Percentiles rank a stretch among this genome's conserved stretches.
Conservation (phyloP, 2,797 vertebrate genomes). For the Onychomys leucogaster region DNA sequence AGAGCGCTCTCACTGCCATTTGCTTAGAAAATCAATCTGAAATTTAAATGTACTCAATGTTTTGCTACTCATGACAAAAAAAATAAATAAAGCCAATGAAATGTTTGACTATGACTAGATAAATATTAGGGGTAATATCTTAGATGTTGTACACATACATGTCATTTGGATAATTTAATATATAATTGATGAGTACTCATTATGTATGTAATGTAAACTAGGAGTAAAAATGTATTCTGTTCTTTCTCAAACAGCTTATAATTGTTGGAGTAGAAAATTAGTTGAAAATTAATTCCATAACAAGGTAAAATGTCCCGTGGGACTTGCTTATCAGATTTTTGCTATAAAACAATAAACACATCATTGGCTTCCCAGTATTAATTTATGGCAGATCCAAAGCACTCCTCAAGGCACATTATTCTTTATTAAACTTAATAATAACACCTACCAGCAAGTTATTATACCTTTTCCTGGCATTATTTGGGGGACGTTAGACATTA, state of each 20-base stretch:
- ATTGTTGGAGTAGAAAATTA: conserved; percentile 46
- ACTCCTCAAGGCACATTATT: conserved; percentile 60
- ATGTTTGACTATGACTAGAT: not conserved
- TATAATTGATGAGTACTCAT: not conserved
- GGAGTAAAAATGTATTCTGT: conserved; percentile 10
- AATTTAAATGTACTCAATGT: not conserved
- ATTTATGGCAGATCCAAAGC: conserved; percentile 69
- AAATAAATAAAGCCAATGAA: not conserved
- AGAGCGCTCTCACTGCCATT: not conserved
- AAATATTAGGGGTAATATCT: not conserved
- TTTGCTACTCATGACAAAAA: conserved; percentile 6
- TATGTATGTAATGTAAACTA: conserved; percentile 33
- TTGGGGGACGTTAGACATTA: conserved; percentile 55
- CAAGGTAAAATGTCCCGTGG: conserved; percentile 28
- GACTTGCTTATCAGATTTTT: conserved; percentile 62
- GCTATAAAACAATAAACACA: conserved; percentile 66
- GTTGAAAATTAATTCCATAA: conserved; percentile 75
- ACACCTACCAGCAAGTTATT: conserved; percentile 26
- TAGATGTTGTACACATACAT: not conserved
- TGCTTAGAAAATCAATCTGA: not conserved
- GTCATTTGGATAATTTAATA: conserved; percentile 44
- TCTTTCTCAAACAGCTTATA: conserved; percentile 58
- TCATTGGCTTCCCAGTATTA: conserved; percentile 64
- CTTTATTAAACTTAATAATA: conserved; percentile 72
- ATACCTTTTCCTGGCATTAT: not conserved